Evolutionary conservation across 1,140 invertebrate species (phyloP).

Genomic region (Brachionus sp.): DNA sequence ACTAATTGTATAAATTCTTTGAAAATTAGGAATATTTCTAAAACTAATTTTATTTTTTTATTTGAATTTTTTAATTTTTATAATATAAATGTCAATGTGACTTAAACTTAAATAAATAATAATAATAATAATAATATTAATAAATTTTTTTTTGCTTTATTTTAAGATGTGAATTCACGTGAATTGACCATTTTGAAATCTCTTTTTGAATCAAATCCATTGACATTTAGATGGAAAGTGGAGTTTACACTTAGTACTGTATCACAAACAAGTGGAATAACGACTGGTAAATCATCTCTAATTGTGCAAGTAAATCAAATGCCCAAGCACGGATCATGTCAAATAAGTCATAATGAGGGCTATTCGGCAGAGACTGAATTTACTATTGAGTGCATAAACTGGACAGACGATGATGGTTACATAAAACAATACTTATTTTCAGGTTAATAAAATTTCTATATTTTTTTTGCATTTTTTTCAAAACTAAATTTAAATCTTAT

Average conservation of each 20-base stretch:
- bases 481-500: neutral
- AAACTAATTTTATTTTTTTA: no score
- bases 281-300: neutral
- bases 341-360: neutral
- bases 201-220: neutral
- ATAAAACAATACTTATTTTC: neutral
- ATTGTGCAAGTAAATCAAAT: slow-evolving; percentile 5
- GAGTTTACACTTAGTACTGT: neutral
- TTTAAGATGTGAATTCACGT: neutral
- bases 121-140: no score
- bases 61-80: no score
- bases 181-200: slow-evolving; percentile 13
- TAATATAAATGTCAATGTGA: no score
- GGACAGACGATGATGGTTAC: neutral
- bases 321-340: neutral
- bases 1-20: no score
- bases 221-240: neutral
- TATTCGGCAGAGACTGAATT: neutral
- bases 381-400: neutral
- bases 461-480: neutral
- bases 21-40: no score
- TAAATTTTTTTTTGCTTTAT: neutral
- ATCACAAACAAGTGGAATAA: neutral
- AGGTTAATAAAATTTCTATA: neutral
- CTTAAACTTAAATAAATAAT: no score